A percentile compares a stretch with the other conserved stretches of the same genome.
Conservation (phyloP, 2,797 vertebrate species). For the Chaenodraco wilsoni region DNA sequence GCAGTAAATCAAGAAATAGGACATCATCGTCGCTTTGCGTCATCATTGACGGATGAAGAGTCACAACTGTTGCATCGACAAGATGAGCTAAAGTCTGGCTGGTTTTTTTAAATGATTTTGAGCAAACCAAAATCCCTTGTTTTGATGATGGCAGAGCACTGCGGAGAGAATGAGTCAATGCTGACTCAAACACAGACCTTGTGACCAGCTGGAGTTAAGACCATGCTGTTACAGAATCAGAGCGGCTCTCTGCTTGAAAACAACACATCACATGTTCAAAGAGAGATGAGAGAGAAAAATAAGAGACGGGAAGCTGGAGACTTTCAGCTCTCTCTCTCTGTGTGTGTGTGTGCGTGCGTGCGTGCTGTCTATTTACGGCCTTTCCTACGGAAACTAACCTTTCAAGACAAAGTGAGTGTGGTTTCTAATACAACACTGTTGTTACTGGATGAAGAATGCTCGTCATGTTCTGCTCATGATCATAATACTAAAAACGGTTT, state of each 20-base stretch:
- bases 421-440: not conserved
- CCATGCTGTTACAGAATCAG: conserved; percentile 20
- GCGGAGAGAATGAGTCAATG: conserved; percentile 30
- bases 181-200: conserved; percentile 46
- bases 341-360: not conserved
- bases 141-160: conserved; percentile 9
- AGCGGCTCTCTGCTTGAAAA: conserved; percentile 21
- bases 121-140: conserved; percentile 16
- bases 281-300: not conserved
- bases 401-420: not conserved
- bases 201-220: conserved; percentile 44
- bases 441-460: not conserved
- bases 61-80: no score
- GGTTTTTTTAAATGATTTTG: not conserved
- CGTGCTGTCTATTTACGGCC: not conserved
- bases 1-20: no score
- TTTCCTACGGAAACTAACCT: conserved; percentile 2
- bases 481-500: not conserved
- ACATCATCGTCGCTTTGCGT: not conserved
- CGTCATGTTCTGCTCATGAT: not conserved
- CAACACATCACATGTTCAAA: conserved; percentile 24
- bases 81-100: conserved; percentile 2
- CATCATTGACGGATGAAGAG: not conserved
- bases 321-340: not conserved
- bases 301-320: conserved; percentile 21